phyloP scores from a whole-genome alignment of 2,113 vertebrate species.

The Psophia crepitans region DNA sequence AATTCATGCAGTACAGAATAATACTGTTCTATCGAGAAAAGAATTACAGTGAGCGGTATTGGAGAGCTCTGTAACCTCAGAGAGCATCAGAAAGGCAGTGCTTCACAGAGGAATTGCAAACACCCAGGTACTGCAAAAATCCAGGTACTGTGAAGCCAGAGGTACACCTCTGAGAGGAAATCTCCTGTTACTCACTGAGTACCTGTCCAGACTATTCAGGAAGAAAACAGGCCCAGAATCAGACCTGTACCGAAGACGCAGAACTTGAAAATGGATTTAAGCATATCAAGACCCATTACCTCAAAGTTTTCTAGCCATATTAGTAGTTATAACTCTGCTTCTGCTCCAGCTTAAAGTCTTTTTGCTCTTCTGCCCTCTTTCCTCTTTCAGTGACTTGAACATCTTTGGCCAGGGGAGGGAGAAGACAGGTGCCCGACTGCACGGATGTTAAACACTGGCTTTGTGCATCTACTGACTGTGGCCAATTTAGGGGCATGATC shows the following conservation, averaged over 20 bases:
- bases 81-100: neutral
- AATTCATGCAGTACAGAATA: neutral
- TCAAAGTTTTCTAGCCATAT: neutral
- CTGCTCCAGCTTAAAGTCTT: neutral
- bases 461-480: neutral
- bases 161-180: neutral
- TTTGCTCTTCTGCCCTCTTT: neutral
- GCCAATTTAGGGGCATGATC: neutral
- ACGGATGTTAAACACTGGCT: neutral
- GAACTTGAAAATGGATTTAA: neutral
- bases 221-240: neutral
- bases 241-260: neutral
- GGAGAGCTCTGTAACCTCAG: neutral
- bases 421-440: neutral
- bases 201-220: neutral
- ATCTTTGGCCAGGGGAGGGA: neutral
- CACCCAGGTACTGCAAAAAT: neutral
- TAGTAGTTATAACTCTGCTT: neutral
- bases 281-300: neutral
- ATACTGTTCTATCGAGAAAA: slow-evolving; percentile 11
- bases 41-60: neutral
- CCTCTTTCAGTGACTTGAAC: neutral
- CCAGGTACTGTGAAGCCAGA: neutral
- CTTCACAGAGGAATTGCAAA: neutral
- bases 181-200: neutral